A percentile compares a stretch with the other conserved stretches of the same genome.
phyloP scores from a whole-genome alignment of 2,113 vertebrate species.

The Ramphastos sulfuratus region DNA sequence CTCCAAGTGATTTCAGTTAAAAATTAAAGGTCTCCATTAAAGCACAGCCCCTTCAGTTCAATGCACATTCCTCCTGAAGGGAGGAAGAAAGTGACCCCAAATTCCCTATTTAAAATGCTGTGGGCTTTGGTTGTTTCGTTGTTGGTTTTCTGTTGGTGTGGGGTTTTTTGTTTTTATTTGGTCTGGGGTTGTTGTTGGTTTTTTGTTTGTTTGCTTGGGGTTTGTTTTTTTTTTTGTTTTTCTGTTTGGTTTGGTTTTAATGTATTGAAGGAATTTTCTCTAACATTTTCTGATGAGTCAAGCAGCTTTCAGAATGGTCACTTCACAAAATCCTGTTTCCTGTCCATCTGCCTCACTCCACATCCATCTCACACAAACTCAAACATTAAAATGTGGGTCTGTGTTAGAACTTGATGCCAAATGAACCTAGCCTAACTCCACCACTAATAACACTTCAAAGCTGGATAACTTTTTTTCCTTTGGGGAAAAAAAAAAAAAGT shows the following conservation, averaged over 20 bases:
- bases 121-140: background rate
- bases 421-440: background rate
- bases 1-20: background rate
- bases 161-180: background rate
- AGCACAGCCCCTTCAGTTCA: background rate
- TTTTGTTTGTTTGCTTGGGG: background rate
- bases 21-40: background rate
- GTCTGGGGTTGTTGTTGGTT: too few species aligned
- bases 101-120: background rate
- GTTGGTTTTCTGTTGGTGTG: background rate
- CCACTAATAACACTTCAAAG: background rate
- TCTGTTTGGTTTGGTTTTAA: too few species aligned
- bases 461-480: background rate
- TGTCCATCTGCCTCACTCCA: background rate
- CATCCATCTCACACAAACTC: background rate
- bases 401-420: background rate
- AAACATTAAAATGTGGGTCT: background rate
- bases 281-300: background rate
- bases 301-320: background rate
- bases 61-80: background rate
- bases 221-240: background rate
- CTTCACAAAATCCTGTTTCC: background rate
- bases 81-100: background rate
- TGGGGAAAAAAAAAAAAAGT: background rate
- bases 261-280: too few species aligned